Base-by-base conservation (phyloP, 2,113 vertebrate species). In the Ariopsis seemanni region DNA sequence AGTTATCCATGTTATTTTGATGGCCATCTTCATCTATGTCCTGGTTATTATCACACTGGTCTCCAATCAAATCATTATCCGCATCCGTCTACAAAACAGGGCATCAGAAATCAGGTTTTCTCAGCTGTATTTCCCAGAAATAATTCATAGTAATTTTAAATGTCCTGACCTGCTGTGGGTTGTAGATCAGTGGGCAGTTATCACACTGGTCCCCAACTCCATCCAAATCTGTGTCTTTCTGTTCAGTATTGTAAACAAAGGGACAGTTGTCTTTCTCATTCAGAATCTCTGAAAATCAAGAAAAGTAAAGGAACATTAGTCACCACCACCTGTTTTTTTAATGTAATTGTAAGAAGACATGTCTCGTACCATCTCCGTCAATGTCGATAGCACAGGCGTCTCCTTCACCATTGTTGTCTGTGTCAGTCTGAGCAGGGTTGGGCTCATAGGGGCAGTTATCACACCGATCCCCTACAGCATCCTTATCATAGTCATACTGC, bases 1-100 rank as follows among this genome's bases (percentile, higher is more conserved):
- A 99, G 92, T 99, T 99, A 93, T 99, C 98, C 80, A 99, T 94
- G 86, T 97, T 97, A 94, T 99, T 99, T 92, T 99, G 98, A 94
- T 97, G 96, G 2, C 98, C 98, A 6, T 99, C 98, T 58, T 98
- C 98, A 50, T 99, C 98, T 0, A 99, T 96, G 93, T 99, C 98
- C 34, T 97, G 93, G 7, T 97, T 99, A 91, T 97, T 92, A 89
- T 99, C 98, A 87, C 98, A 99, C 90, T 96, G 94, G 90, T 99
- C 97, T 58, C 98, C 98, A 86, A 99, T 97, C 0, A 99, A 95
- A 92, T 99, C 98, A 4, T 96, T 98, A 94, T 99, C 98, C 55
- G 93, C 88, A 89, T 99, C 98, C 0, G 93, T 94, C 98, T 99
- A 91, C 1, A 81, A 69, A 48, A 1, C 34, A 53, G 58, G 48